Percentiles rank a stretch among this genome's conserved stretches.
Conservation (phyloP, 2,113 vertebrate genomes). For the Galeopterus variegatus region DNA sequence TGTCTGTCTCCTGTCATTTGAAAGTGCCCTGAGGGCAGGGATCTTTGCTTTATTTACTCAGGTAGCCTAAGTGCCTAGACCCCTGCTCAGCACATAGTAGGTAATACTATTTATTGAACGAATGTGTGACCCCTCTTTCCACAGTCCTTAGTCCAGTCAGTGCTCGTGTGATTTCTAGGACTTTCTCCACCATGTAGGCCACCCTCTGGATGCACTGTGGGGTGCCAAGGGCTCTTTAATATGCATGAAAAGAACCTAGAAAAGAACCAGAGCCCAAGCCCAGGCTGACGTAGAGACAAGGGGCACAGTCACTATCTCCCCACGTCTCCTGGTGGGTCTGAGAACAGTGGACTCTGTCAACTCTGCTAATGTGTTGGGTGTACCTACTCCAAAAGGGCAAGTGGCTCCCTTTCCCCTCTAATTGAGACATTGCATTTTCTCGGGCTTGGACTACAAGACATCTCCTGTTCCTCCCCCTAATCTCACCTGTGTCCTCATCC, state of each 20-base stretch:
- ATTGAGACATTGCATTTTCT: background rate
- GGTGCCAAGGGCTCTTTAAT: background rate
- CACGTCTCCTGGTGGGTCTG: accelerated
- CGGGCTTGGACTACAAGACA: background rate
- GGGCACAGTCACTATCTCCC: accelerated
- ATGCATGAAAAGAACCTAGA: accelerated
- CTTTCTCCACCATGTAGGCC: background rate
- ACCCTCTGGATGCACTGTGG: no score
- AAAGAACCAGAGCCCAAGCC: background rate
- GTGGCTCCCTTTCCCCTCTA: background rate
- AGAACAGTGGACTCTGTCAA: background rate
- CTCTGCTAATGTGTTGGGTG: background rate
- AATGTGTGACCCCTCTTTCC: background rate
- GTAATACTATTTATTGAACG: background rate
- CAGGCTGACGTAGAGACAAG: background rate
- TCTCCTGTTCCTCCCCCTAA: background rate
- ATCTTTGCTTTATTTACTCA: background rate
- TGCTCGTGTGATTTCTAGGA: background rate
- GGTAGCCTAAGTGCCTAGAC: background rate
- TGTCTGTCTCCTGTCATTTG: background rate
- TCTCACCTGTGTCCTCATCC: background rate
- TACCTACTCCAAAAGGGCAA: background rate
- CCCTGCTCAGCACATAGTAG: background rate
- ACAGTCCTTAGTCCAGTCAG: background rate
- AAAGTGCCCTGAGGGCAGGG: background rate